A percentile compares a stretch with the other conserved stretches of the same genome.
phyloP scores from a whole-genome alignment of 2,888 invertebrate species.

The Polydrusus tereticollis region DNA sequence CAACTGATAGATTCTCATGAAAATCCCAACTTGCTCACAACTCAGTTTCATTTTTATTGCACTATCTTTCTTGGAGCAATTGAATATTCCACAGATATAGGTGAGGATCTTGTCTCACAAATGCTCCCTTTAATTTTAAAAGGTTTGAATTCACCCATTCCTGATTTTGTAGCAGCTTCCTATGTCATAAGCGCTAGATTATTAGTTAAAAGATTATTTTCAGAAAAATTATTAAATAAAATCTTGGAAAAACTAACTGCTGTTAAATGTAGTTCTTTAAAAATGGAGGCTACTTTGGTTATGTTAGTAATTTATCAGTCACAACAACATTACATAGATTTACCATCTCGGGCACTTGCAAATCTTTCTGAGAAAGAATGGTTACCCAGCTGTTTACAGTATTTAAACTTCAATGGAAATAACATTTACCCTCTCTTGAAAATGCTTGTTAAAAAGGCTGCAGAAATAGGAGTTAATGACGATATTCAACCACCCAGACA shows the following conservation, averaged over 20 bases:
- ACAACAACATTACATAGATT: conserved; percentile 67
- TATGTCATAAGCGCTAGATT: conserved; percentile 82
- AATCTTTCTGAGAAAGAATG: conserved; percentile 68
- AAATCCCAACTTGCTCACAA: conserved; percentile 74
- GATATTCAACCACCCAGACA: conserved; percentile 69
- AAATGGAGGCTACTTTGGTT: conserved; percentile 75
- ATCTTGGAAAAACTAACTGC: conserved; percentile 74
- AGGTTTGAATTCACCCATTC: conserved; percentile 76
- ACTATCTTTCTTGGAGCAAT: conserved; percentile 80
- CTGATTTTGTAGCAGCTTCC: conserved; percentile 80
- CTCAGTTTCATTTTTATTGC: conserved; percentile 85
- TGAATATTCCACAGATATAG: conserved; percentile 68
- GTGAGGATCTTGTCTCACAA: conserved; percentile 76
- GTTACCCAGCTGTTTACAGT: conserved; percentile 69
- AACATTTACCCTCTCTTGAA: conserved; percentile 72
- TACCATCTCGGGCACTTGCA: conserved; percentile 70
- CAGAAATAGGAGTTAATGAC: conserved; percentile 68
- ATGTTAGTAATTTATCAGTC: conserved; percentile 79
- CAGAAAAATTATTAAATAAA: conserved; percentile 70
- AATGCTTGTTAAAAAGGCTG: conserved; percentile 70
- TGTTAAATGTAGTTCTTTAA: conserved; percentile 69
- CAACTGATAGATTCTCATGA: conserved; percentile 73
- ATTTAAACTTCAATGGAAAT: conserved; percentile 71
- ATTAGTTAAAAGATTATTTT: conserved; percentile 74
- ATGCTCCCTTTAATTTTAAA: conserved; percentile 79